Percentiles rank a stretch among this genome's conserved stretches.
Evolutionary conservation across 1,140 invertebrate genomes (phyloP).

Genomic region (Dendroctonus valens): DNA sequence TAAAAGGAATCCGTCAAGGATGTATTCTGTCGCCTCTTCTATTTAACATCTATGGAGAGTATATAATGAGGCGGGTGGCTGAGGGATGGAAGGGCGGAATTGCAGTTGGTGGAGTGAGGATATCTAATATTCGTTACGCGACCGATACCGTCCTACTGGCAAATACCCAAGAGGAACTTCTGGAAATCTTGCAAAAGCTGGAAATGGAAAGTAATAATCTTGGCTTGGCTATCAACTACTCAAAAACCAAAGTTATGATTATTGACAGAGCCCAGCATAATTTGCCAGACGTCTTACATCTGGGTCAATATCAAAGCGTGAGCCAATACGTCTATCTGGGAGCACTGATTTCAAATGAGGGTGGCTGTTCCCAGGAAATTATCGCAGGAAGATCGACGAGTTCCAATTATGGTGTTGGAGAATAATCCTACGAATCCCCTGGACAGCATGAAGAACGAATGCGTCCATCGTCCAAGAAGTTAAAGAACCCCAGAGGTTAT

Average conservation of each 20-base stretch:
- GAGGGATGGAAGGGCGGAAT: conserved; percentile 3
- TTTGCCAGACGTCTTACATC: too few species aligned
- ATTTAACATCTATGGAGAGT: conserved; percentile 1
- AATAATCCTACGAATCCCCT: neutral
- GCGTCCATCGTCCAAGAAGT: neutral
- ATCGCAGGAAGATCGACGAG: too few species aligned
- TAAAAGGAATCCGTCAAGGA: neutral
- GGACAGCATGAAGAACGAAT: neutral
- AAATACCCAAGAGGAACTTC: neutral
- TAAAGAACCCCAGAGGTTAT: neutral
- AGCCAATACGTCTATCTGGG: too few species aligned
- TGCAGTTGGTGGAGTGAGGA: too few species aligned
- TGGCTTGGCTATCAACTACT: conserved; percentile 1
- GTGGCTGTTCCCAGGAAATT: too few species aligned
- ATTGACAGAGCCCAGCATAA: conserved; percentile 1
- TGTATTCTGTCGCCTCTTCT: conserved; percentile 1
- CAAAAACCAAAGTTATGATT: neutral
- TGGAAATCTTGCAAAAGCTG: neutral
- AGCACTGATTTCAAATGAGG: too few species aligned
- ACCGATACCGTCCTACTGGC: too few species aligned
- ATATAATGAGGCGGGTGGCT: neutral
- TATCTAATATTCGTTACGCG: too few species aligned
- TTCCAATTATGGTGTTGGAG: too few species aligned
- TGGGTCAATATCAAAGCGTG: too few species aligned
- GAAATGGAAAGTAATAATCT: neutral